Conservation (phyloP, 1,140 invertebrate genomes). For the Macrocentrus cingulum region DNA sequence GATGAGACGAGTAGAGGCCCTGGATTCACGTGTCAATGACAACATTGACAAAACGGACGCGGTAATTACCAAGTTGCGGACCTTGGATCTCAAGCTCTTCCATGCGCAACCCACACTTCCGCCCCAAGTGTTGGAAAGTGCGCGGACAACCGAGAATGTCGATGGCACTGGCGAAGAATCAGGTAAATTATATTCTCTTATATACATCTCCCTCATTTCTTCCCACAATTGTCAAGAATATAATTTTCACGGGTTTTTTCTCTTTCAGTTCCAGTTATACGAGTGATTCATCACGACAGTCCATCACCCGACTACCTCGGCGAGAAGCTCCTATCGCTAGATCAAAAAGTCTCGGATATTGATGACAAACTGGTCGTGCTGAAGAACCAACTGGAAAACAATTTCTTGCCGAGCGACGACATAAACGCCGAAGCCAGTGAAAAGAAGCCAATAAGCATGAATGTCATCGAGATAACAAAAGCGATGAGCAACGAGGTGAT, state of each 20-base stretch:
- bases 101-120: slow-evolving; percentile 53
- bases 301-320: slow-evolving; percentile 43
- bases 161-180: slow-evolving; percentile 41
- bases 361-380: slow-evolving; percentile 75
- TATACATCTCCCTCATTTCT: no score
- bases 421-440: slow-evolving; percentile 83
- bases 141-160: slow-evolving; percentile 35
- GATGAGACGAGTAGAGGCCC: slow-evolving; percentile 76
- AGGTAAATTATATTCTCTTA: slow-evolving; percentile 23
- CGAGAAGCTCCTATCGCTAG: slow-evolving; percentile 65
- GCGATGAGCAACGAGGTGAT: slow-evolving; percentile 75
- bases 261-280: slow-evolving; percentile 48
- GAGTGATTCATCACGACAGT: slow-evolving; percentile 45
- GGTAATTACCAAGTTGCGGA: slow-evolving; percentile 73
- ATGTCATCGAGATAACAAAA: slow-evolving; percentile 77
- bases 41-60: slow-evolving; percentile 83
- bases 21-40: slow-evolving; percentile 77
- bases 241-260: no score
- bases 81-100: slow-evolving; percentile 72
- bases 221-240: background rate
- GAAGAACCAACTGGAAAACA: slow-evolving; percentile 80
- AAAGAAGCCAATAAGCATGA: slow-evolving; percentile 79
- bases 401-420: slow-evolving; percentile 76
- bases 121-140: slow-evolving; percentile 36
- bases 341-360: slow-evolving; percentile 80